Evolutionary conservation across 2,888 invertebrate genomes (phyloP), one percentile per base, ranked within the genome.

Genomic region (Dione juno): DNA sequence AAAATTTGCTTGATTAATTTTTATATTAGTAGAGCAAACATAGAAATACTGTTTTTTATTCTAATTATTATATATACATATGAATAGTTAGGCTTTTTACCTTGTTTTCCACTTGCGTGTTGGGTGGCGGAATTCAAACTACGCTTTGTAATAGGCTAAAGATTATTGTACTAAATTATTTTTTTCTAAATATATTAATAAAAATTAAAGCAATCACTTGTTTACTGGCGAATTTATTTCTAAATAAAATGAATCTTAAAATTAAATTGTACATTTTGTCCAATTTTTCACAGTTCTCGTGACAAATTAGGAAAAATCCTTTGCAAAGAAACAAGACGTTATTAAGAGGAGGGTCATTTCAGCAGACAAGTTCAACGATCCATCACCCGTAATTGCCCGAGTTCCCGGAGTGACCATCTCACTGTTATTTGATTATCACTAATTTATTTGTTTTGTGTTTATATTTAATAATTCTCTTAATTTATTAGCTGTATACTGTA

Each of bases 291-390:
- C 61, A 52, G 57, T 41, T 66, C 50, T 70, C 54, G 81, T 85
- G 87, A 88, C 84, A 88, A 88, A 88, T 88, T 82, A 81, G 84
- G 79, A 78, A 79, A 79, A 82, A 84, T 78, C 82, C 80, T 78
- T 78, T 80, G 78, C 78, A 84, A n/a, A 84, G 85, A 88, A 88
- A 85, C 86, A 85, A 83, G 85, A 79, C 77, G 78, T 78, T 79
- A 78, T 76, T 77, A 70, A 70, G 65, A 68, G 73, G 57, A 54
- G 66, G 70, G 70, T 73, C 67, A 70, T 73, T 72, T 48, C 59
- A 61, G 65, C 53, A 57, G 72, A 73, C 70, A 70, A 73, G 72
- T 67, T 70, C 67, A 71, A 57, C 70, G 70, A 71, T 71, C 70
- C 67, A 73, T 73, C 72, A 73, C 48, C 53, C 72, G 37, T 73